Evolutionary conservation across 2,888 invertebrate genomes (phyloP), one percentile per base, ranked within the genome.

Genomic region (Plutella xylostella): DNA sequence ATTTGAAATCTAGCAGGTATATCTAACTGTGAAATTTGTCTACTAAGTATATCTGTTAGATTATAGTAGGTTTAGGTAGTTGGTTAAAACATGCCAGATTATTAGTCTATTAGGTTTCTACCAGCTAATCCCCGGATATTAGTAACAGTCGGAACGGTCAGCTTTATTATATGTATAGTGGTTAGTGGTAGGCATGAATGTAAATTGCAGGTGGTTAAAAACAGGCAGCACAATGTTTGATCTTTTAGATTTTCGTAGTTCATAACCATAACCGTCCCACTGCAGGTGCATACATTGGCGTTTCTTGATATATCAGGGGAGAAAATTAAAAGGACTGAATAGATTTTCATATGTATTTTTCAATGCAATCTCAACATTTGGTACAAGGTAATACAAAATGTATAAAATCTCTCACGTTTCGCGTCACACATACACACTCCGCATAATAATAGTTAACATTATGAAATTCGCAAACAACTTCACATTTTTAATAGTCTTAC

Each of bases 301-400:
- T n/a, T n/a, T n/a, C 6, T 5, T 14, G 33, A 33, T 33, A 1
- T 9, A 2, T n/a, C 15, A 14, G 14, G 33, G 9, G 12, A n/a
- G 37, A 11, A 37, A 37, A 37, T 37, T 20, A 37, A 37, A 37
- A 18, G 14, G 20, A 37, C 12, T 18, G 17, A 1, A 20, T 54
- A 56, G 66, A 73, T 73, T 59, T 73, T 67, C 65, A 65, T 74
- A 18, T 37, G 18, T 77, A 68, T 73, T 68, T 69, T 76, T 72
- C 78, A 80, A 83, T 78, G 78, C 78, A 82, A 78, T 77, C 78
- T 80, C 77, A 78, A 78, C 70, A 68, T 76, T 80, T 72, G 69
- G 71, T 79, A 82, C 77, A 78, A 64, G 60, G 63, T 72, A 74
- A 74, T 82, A 82, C 66, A 82, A 82, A 82, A 78, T 74, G 75